phyloP scores from a whole-genome alignment of 2,888 invertebrate genomes.

The Abscondita cerata region DNA sequence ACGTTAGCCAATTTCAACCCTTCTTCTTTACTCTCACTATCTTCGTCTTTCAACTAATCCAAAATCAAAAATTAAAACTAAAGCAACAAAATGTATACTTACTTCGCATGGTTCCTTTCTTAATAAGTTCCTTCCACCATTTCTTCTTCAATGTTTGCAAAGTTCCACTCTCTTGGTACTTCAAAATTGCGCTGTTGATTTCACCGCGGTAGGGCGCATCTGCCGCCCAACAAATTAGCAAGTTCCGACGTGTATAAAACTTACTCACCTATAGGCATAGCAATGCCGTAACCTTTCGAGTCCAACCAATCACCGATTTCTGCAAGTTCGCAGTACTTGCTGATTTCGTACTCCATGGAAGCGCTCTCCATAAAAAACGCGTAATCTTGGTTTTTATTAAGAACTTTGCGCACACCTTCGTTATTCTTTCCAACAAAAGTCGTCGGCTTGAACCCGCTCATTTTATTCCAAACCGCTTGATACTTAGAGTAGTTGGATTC shows the following conservation, averaged over 20 bases:
- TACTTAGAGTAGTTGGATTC: conserved; percentile 44
- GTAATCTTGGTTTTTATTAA: conserved; percentile 79
- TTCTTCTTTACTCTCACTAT: conserved; percentile 11
- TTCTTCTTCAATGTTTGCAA: conserved; percentile 82
- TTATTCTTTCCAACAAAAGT: conserved; percentile 84
- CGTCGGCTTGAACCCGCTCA: conserved; percentile 81
- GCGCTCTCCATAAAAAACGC: conserved; percentile 98
- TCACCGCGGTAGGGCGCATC: conserved; percentile 79
- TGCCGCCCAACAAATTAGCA: no score
- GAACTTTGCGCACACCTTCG: conserved; percentile 88
- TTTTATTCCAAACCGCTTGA: conserved; percentile 55
- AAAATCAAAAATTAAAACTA: background rate
- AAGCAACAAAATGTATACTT: background rate
- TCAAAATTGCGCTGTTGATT: conserved; percentile 88
- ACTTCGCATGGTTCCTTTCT: conserved; percentile 47
- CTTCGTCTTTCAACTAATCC: background rate
- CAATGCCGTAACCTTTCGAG: conserved; percentile 93
- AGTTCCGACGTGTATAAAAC: no score
- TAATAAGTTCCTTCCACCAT: conserved; percentile 85
- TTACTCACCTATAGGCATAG: conserved; percentile 85
- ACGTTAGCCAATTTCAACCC: conserved; percentile 83
- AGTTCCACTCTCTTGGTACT: conserved; percentile 87
- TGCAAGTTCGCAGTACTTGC: conserved; percentile 80
- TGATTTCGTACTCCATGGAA: conserved; percentile 89
- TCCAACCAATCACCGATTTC: conserved; percentile 84